Base-by-base conservation (phyloP, 2,888 invertebrate species). In the Caenorhabditis virilis region DNA sequence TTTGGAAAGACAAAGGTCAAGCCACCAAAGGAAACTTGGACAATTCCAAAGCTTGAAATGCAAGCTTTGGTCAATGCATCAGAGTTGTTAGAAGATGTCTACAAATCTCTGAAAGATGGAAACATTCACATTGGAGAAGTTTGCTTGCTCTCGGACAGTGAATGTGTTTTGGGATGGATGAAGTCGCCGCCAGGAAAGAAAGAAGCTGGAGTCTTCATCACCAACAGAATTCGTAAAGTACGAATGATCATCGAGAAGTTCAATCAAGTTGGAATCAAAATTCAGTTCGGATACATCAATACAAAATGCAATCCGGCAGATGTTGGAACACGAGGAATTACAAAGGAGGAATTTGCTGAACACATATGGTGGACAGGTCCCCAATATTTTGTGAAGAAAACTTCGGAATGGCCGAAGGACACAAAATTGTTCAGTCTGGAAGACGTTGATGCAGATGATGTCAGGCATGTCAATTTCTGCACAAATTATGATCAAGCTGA, bases 231-330 rank as follows among this genome's bases (percentile, higher is more conserved):
- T 7, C 7, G 38, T 6, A n/a, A 38, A 38, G n/a, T 38, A n/a
- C 6, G 38, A n/a, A 11, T 6, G 18, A 38, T 16, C 38, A 6
- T 7, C 9, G 9, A 38, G n/a, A 38, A 6, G 7, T 16, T 7
- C 25, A 23, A 47, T n/a, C 23, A 41, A 3, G 54, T 39, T 4
- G 20, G 16, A 33, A 38, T 36, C 16, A 11, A 25, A 15, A 30
- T 49, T 5, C n/a, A n/a, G 18, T 77, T 80, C 68, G 65, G 59
- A 20, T 69, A 81, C 46, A 75, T 78, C 20, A 33, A 43, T 4
- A 59, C 75, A 0, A 39, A 63, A 20, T 57, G 69, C 0, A 82
- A 81, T 56, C 78, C 82, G 2, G 82, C 80, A 4, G 82, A 82
- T 55, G 52, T 68, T 7, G 63, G 72, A 2, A 75, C 75, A 13